phyloP scores from a whole-genome alignment of 2,797 vertebrate species.

The Crossoptilon crossoptilon region DNA sequence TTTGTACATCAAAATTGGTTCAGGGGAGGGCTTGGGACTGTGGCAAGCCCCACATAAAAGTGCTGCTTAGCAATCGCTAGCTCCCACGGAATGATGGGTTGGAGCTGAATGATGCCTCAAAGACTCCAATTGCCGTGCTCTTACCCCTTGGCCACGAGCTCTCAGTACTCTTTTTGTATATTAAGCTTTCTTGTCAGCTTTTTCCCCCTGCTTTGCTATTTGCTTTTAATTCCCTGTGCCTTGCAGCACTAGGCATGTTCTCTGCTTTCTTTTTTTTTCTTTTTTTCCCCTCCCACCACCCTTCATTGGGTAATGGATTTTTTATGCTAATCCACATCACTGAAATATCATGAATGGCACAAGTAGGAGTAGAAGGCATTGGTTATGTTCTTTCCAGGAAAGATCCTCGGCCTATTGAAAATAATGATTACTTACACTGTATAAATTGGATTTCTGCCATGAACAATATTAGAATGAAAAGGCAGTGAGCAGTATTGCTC shows the following conservation, averaged over 20 bases:
- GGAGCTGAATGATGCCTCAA: neutral
- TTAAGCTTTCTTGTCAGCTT: neutral
- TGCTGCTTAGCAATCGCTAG: neutral
- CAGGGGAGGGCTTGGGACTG: neutral
- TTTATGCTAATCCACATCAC: conserved; percentile 55
- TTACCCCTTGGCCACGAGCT: neutral
- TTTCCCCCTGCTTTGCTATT: conserved; percentile 41
- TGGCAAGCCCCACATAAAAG: neutral
- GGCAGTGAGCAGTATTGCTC: conserved; percentile 11
- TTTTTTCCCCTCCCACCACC: neutral
- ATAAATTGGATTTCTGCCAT: conserved; percentile 68
- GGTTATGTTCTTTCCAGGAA: conserved; percentile 56
- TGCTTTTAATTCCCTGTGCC: conserved; percentile 60
- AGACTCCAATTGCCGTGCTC: neutral
- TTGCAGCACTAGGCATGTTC: neutral
- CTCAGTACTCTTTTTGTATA: neutral
- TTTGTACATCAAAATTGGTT: neutral
- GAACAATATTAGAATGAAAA: conserved; percentile 68
- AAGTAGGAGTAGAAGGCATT: conserved; percentile 56
- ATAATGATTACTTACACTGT: conserved; percentile 67
- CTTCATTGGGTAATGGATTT: conserved; percentile 47
- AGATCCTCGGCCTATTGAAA: conserved; percentile 51
- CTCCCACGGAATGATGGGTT: neutral
- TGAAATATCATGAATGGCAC: conserved; percentile 45
- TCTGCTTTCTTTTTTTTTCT: neutral